Base-by-base conservation (phyloP, 37 sponge, comb jelly and placozoan species). In the Cliona cf. orientalis region DNA sequence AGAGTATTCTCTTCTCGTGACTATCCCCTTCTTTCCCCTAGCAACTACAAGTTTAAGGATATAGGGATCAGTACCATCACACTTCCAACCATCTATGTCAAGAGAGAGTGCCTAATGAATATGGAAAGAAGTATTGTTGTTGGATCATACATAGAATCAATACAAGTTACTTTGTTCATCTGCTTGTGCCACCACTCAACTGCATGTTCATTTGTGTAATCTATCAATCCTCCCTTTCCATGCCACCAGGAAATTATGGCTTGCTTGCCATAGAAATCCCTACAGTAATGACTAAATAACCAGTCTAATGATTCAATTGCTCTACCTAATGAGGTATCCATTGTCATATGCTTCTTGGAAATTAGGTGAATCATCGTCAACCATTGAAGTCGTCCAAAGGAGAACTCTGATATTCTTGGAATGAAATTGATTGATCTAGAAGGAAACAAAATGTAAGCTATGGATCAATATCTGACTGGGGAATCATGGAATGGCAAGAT, bases 81-180 rank as follows among this genome's bases (percentile, higher is more conserved):
- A 93, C 69, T 93, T 93, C 94, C 94, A 93, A 5, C 94, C 94
- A 79, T 93, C 94, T 42, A 93, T 89, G 34, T 81, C 90, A 43
- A 70, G 45, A 6, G 42, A 29, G 5, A 93, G 63, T 9, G 64
- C 93, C 93, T 92, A 44, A 14, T 29, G 33, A 3, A 19, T 9
- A 49, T 14, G 14, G 53, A 49, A 49, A 49, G 9, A 14, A 49
- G 53, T 19, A 49, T 19, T 49, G 14, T 19, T 9, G 14, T 49
- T 19, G 14, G 9, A 49, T 14, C 53, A 9, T n/a, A n/a, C 53
- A 49, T 49, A 19, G 14, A 49, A 19, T 9, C 53, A 19, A 49
- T 14, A 49, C 9, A 9, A 49, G 9, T 49, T 34, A 86, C 94
- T 70, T 86, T 61, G 42, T 93, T 84, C 75, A 93, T 77, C 66